Evolutionary conservation across 2,797 vertebrate genomes (phyloP).

Genomic region (Tamandua tetradactyla): DNA sequence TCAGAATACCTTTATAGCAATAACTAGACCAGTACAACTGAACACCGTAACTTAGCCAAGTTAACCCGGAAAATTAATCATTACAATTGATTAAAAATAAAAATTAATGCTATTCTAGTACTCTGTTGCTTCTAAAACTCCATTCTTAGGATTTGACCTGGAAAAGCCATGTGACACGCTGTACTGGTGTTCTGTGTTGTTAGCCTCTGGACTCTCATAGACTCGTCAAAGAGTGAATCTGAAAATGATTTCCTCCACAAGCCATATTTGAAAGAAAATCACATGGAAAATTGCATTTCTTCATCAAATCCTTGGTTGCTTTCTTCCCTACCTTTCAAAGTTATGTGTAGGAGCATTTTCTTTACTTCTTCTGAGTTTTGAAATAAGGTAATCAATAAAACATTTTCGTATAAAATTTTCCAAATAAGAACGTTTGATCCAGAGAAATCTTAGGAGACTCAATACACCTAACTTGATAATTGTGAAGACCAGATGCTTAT

Average conservation of each 20-base stretch:
- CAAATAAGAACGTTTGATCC: background rate
- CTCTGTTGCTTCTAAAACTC: background rate
- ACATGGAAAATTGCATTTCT: background rate
- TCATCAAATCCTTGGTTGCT: background rate
- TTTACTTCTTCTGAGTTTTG: background rate
- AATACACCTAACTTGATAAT: background rate
- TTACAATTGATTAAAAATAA: background rate
- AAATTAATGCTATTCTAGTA: background rate
- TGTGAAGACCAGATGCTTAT: background rate
- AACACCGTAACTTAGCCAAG: no score
- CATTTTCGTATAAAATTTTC: background rate
- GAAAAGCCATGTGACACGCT: background rate
- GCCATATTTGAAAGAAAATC: background rate
- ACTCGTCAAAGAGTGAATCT: background rate
- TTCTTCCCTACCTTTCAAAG: background rate
- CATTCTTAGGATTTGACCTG: background rate
- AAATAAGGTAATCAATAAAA: background rate
- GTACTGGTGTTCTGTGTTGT: background rate
- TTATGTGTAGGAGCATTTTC: background rate
- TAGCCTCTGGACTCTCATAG: background rate
- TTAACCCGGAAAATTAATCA: no score
- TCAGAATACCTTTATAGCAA: no score
- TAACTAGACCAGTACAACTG: no score
- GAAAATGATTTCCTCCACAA: background rate
- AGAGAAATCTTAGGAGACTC: background rate